phyloP scores from a whole-genome alignment of 2,888 invertebrate genomes.

The Polietes domitor region DNA sequence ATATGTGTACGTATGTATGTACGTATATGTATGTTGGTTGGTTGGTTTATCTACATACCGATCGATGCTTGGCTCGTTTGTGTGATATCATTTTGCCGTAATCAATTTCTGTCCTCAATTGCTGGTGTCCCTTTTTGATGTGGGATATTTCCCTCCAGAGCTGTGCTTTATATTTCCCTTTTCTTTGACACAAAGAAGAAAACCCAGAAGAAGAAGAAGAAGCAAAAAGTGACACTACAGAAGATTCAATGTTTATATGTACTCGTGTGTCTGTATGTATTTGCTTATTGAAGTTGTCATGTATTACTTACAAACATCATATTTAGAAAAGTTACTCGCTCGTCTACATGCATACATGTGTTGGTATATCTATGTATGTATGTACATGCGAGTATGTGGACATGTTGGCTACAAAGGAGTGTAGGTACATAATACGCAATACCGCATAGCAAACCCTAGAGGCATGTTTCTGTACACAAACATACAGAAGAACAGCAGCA shows the following conservation, averaged over 20 bases:
- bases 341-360: not conserved
- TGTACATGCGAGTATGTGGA: not conserved
- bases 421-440: slow-evolving; percentile 45
- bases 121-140: slow-evolving; percentile 10
- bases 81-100: slow-evolving; percentile 24
- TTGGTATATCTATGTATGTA: not conserved
- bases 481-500: not conserved
- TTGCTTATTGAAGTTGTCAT: slow-evolving; percentile 60
- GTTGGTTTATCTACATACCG: not conserved
- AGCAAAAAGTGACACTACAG: not conserved
- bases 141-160: not conserved
- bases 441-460: slow-evolving; percentile 55
- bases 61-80: not conserved
- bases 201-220: too few relatives aligned
- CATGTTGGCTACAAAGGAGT: slow-evolving; percentile 8
- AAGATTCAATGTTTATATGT: not conserved
- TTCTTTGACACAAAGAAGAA: not conserved
- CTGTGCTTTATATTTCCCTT: slow-evolving; percentile 10
- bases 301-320: too few relatives aligned
- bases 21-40: not conserved
- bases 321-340: slow-evolving; percentile 36
- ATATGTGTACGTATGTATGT: not conserved
- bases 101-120: slow-evolving; percentile 29
- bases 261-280: slow-evolving; percentile 11
- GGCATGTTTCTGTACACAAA: slow-evolving; percentile 34